Conservation (phyloP, 2,113 vertebrate genomes). For the Thalassoma bifasciatum region DNA sequence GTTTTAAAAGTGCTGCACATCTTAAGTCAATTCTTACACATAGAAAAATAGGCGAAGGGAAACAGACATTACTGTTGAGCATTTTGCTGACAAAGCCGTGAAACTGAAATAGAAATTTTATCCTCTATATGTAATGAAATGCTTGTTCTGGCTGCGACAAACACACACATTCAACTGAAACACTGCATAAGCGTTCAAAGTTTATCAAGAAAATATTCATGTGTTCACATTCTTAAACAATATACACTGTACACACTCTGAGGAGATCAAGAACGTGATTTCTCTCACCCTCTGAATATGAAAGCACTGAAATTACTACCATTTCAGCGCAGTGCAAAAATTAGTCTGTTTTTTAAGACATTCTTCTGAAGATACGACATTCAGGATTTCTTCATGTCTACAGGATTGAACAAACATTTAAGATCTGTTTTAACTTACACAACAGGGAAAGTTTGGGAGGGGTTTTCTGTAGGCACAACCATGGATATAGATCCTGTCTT, state of each 20-base stretch:
- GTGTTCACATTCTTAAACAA: conserved; percentile 67
- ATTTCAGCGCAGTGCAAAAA: conserved; percentile 81
- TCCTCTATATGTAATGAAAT: conserved; percentile 52
- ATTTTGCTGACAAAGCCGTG: conserved; percentile 42
- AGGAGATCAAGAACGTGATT: conserved; percentile 14
- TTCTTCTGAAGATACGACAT: conserved; percentile 79
- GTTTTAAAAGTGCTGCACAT: conserved; percentile 69
- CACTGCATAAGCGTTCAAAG: conserved; percentile 46
- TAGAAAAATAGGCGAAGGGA: conserved; percentile 72
- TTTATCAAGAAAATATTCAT: conserved; percentile 67
- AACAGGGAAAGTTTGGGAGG: conserved; percentile 26
- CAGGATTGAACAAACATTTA: conserved; percentile 19
- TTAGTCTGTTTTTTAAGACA: conserved; percentile 66
- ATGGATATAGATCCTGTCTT: conserved; percentile 22
- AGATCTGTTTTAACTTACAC: conserved; percentile 22
- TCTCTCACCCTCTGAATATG: conserved; percentile 31
- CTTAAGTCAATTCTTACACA: conserved; percentile 65
- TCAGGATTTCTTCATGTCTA: conserved; percentile 56
- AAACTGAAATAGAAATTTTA: conserved; percentile 28
- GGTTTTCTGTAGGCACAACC: conserved; percentile 54
- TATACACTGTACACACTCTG: conserved; percentile 63
- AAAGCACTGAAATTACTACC: conserved; percentile 60
- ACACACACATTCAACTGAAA: conserved; percentile 54
- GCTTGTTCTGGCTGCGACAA: conserved; percentile 58
- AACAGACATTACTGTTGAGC: conserved; percentile 17